phyloP scores from a whole-genome alignment of 2,113 vertebrate species.

The Sinocyclocheilus grahami region DNA sequence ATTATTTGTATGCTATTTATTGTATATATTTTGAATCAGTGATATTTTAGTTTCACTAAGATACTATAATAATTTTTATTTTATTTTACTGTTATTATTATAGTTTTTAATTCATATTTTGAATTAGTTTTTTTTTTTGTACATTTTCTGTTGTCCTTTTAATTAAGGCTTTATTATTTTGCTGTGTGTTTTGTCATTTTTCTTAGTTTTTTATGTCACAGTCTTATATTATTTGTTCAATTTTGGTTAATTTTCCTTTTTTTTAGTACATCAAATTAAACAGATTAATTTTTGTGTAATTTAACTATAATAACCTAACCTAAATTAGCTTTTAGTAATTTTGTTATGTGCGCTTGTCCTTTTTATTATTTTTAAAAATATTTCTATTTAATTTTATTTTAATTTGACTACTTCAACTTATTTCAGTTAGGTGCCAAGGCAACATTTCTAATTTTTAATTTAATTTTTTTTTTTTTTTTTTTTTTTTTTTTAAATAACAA shows the following conservation, averaged over 20 bases:
- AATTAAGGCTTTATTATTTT: neutral
- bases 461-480: neutral
- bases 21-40: neutral
- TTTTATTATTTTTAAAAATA: too few species aligned
- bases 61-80: too few species aligned
- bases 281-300: too few species aligned
- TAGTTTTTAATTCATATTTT: neutral
- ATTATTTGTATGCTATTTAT: neutral
- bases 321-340: too few species aligned
- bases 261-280: too few species aligned
- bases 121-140: neutral
- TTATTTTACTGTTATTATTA: neutral
- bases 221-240: neutral
- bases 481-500: neutral
- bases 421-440: neutral
- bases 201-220: neutral
- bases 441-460: neutral
- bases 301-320: too few species aligned
- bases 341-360: too few species aligned
- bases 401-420: neutral
- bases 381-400: neutral
- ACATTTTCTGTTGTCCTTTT: neutral
- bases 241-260: too few species aligned
- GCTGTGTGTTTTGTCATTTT: neutral
- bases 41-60: neutral